Conservation (phyloP, 2,113 vertebrate genomes). For the Anhinga rufa region DNA sequence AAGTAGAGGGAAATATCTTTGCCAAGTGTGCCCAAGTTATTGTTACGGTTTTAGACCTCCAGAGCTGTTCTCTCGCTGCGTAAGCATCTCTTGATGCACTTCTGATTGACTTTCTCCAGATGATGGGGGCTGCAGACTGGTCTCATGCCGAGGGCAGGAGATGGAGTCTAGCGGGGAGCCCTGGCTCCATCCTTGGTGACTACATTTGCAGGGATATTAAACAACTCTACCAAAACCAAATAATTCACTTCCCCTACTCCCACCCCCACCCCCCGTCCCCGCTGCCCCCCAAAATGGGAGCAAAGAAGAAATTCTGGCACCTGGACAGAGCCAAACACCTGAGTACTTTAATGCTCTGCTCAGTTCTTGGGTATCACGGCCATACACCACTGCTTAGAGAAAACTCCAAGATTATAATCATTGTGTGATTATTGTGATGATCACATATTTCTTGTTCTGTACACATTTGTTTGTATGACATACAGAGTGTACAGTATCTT, state of each 20-base stretch:
- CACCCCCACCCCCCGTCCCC: too few species aligned
- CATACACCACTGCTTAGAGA: background rate
- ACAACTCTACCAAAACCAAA: background rate
- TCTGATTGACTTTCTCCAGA: background rate
- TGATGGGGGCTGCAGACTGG: background rate
- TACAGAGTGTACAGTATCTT: background rate
- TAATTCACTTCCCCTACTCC: background rate
- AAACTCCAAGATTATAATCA: background rate
- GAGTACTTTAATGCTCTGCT: background rate
- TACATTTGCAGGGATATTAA: background rate
- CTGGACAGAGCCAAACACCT: background rate
- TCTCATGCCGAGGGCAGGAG: background rate
- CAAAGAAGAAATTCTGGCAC: background rate
- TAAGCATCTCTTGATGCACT: background rate
- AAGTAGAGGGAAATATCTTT: background rate
- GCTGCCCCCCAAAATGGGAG: background rate
- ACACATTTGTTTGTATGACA: background rate
- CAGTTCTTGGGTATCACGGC: background rate
- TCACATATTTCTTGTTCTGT: background rate
- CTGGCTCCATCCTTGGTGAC: background rate
- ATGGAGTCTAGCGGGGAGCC: background rate
- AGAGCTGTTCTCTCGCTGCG: background rate
- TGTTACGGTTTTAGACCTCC: background rate
- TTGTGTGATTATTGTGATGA: background rate
- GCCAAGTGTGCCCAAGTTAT: background rate